Conservation (phyloP, 2,113 vertebrate species). For the Chaenocephalus aceratus region DNA sequence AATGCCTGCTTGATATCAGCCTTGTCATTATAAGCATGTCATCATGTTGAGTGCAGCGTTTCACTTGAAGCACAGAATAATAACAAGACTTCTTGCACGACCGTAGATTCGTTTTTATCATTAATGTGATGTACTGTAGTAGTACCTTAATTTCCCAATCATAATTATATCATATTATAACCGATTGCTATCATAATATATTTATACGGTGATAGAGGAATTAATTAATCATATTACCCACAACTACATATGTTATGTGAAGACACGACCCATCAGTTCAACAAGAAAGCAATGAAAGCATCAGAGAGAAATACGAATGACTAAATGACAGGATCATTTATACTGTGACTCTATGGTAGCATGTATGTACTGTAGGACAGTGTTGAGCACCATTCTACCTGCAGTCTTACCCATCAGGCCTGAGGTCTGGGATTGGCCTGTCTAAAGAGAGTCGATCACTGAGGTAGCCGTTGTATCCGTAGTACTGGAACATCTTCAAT, state of each 20-base stretch:
- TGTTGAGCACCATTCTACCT: conserved; percentile 32
- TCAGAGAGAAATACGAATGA: background rate
- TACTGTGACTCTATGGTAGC: background rate
- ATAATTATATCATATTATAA: background rate
- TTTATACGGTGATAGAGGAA: too few relatives aligned
- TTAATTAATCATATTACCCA: too few relatives aligned
- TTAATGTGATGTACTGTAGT: background rate
- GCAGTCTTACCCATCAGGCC: conserved; percentile 90
- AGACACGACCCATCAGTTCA: too few relatives aligned
- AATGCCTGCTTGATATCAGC: background rate
- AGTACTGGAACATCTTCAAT: conserved; percentile 97
- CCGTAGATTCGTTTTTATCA: background rate
- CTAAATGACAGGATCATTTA: background rate
- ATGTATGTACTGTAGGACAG: background rate
- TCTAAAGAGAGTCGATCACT: conserved; percentile 94
- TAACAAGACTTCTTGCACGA: background rate
- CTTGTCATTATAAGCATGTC: background rate
- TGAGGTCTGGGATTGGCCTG: conserved; percentile 91
- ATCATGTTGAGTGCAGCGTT: background rate
- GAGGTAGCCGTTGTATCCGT: conserved; percentile 98
- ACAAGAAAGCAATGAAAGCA: background rate
- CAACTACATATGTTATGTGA: too few relatives aligned
- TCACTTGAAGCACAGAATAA: background rate
- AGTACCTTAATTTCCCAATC: background rate
- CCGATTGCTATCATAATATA: background rate